Evolutionary conservation across 2,888 invertebrate species (phyloP), one percentile per base, ranked within the genome.

Genomic region (Nomada flava): DNA sequence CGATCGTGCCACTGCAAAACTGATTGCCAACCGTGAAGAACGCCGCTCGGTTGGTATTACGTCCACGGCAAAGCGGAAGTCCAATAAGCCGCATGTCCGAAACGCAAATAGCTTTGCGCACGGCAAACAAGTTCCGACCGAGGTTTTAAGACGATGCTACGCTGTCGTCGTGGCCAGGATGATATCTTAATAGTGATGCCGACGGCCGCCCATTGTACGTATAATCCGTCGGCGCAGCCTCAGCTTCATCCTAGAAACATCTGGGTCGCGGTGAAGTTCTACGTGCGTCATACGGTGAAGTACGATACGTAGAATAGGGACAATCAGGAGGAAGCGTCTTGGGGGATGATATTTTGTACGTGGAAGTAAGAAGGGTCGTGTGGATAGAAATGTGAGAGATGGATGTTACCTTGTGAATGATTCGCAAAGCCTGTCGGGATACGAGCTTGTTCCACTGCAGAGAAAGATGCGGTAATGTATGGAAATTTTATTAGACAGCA

Each of bases 31-130:
- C 53, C 2, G 29, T 13, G 18, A 15, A 13, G 59, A 57, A 44
- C 18, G 68, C 50, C 64, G 42, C 26, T n/a, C 20, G 44, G 10
- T 18, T 26, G 71, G 75, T 67, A 83, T 83, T 75, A 78, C 68
- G 63, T 36, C 53, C 69, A 11, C 36, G 55, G 57, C 69, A 60
- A 18, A 70, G 71, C 68, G 81, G 68, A 81, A 73, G 79, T 78
- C 76, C 82, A 84, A 86, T 85, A 85, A 81, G 79, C 80, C 67
- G 85, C 65, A 79, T 78, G 83, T 82, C 82, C 79, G 76, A 83
- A 80, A 80, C 64, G 85, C 70, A 83, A 85, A 86, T 80, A 81
- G 62, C 79, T 80, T 85, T 72, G 77, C 65, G 72, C 15, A 26
- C 7, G 76, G 77, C 74, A 78, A 65, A 74, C 76, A 64, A 50